These are phyloP conservation scores for Myotis myotis DNA, from an alignment of 2,797 vertebrate species.

Conservation along the genomic window DNA sequence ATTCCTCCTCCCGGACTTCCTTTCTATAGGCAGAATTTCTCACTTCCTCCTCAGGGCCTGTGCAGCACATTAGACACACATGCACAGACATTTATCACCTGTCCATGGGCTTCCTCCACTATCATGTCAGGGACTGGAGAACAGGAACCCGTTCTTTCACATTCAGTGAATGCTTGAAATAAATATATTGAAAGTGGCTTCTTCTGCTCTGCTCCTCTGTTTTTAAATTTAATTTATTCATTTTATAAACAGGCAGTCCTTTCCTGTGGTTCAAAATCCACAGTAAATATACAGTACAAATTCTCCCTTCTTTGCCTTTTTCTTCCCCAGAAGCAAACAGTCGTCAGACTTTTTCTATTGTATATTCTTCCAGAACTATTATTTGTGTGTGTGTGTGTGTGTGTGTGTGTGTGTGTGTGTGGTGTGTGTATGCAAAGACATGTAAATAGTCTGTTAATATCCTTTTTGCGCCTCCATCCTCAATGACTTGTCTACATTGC, in stretches of 20 bases:
- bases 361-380: constrained; percentile 22
- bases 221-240: constrained; percentile 72
- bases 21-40: not conserved
- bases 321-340: constrained; percentile 40
- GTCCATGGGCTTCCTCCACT: not conserved
- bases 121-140: not conserved
- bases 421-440: not conserved
- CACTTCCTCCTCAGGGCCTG: not conserved
- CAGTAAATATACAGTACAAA: constrained; percentile 47
- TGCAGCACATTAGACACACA: not conserved
- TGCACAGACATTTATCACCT: not conserved
- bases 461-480: not conserved
- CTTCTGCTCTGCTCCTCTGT: constrained; percentile 42
- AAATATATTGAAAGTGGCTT: constrained; percentile 43
- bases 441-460: not conserved
- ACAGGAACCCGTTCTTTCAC: not conserved
- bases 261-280: constrained; percentile 45
- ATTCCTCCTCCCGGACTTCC: not conserved
- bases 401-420: not conserved
- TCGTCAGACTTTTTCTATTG: constrained; percentile 27
- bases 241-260: constrained; percentile 56
- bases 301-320: constrained; percentile 46
- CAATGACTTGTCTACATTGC: not conserved
- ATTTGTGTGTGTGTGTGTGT: not conserved
- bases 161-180: constrained; percentile 29